Base-by-base conservation (phyloP, 2,888 invertebrate species). In the Omphaloscelis lunosa region DNA sequence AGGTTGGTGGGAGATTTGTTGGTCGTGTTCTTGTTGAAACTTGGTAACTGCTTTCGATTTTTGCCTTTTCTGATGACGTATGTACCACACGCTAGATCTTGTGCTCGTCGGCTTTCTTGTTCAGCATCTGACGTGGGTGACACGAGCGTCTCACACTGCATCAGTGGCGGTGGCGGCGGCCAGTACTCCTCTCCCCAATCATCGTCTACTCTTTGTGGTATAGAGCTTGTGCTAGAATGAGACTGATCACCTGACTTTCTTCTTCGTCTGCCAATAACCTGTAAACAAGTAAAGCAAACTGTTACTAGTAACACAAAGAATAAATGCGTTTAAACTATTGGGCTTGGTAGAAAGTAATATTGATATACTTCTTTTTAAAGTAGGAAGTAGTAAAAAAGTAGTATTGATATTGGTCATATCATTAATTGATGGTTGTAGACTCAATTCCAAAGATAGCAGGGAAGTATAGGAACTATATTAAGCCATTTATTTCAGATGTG, bases 61-160 rank as follows among this genome's bases (percentile, higher is more conserved):
- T 98, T 97, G 69, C 98, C 98, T 83, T 98, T 97, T 65, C 98
- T 97, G 80, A 98, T 98, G 59, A 98, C 97, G 91, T 98, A 98
- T n/a, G 98, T 98, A 51, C 98, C 98, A 82, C 97, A 94, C 6
- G 95, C 93, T 62, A 95, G 87, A 82, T 95, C 96, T 82, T 94
- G 94, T 51, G 88, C 84, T 58, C 95, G 92, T 65, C 96, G 93
- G 29, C 90, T 89, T 75, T 97, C 96, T 15, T 93, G 89, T 75
- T 97, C 96, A 48, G 88, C 93, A 91, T 98, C 98, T 11, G 98
- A 98, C 86, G 97, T 97, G 9, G 98, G 98, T 1, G 98, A 98
- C 17, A 97, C 97, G 12, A 98, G 97, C 17, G 98, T 97, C 78
- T 97, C 97, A 88, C 97, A 97, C 71, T 97, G 97, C n/a, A 97